A percentile compares a stretch with the other conserved stretches of the same genome.
Conservation (phyloP, 1,140 invertebrate species). For the Andrena cerasifolii region DNA sequence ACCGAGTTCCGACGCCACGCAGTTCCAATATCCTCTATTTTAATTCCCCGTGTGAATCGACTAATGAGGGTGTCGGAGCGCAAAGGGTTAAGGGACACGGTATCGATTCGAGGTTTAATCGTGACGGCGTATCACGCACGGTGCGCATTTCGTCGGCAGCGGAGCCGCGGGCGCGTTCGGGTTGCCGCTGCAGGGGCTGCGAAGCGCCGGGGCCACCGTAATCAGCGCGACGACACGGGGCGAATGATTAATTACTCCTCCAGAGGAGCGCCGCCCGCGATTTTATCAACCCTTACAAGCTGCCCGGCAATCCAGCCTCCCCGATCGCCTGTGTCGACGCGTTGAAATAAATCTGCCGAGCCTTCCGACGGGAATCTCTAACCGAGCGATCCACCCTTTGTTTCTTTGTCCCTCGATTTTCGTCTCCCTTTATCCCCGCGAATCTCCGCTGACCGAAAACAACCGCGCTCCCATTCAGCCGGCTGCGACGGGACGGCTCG, state of each 20-base stretch:
- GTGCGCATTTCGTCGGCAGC: too few species aligned
- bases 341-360: slow-evolving; percentile 51
- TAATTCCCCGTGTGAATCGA: too few species aligned
- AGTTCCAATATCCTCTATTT: too few species aligned
- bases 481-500: not conserved
- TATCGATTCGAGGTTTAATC: too few species aligned
- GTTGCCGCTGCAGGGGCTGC: not conserved
- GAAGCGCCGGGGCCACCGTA: not conserved
- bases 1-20: too few species aligned
- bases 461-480: not conserved
- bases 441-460: not conserved
- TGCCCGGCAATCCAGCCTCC: slow-evolving; percentile 48
- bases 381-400: too few species aligned
- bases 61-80: too few species aligned
- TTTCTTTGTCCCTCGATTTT: too few species aligned
- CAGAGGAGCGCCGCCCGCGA: slow-evolving; percentile 7
- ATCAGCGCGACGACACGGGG: slow-evolving; percentile 11
- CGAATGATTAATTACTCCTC: slow-evolving; percentile 31
- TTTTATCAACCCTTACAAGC: slow-evolving; percentile 26
- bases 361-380: too few species aligned
- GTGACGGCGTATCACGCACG: too few species aligned
- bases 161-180: not conserved
- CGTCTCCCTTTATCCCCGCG: too few species aligned
- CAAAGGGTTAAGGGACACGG: too few species aligned
- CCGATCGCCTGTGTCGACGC: slow-evolving; percentile 49